phyloP scores from a whole-genome alignment of 2,888 invertebrate species.

The Macaria notata region DNA sequence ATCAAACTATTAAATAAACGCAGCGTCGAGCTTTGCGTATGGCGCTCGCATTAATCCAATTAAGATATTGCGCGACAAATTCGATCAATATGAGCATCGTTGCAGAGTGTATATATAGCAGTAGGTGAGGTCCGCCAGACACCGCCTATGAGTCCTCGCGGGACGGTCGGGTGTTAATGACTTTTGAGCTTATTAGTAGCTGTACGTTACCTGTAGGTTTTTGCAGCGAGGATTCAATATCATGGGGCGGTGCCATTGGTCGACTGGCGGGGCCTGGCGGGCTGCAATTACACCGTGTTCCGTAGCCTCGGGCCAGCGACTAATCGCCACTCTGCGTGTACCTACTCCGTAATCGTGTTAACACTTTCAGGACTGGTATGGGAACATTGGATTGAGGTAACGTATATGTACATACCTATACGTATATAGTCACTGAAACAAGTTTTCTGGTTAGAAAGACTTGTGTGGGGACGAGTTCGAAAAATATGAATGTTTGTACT shows the following conservation, averaged over 20 bases:
- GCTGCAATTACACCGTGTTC: constrained; percentile 69
- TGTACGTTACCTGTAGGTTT: constrained; percentile 21
- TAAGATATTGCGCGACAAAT: no score
- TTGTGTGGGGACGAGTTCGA: no score
- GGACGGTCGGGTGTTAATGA: constrained; percentile 12
- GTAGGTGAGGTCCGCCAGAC: no score
- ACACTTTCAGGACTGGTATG: constrained; percentile 8
- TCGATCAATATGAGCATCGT: no score
- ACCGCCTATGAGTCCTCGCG: background rate
- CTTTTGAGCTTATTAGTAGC: constrained; percentile 20
- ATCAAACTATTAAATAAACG: constrained; percentile 14
- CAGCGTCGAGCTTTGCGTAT: no score
- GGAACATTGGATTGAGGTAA: constrained; percentile 1
- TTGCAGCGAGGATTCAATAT: constrained; percentile 51
- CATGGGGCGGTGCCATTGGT: constrained; percentile 66
- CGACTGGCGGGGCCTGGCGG: constrained; percentile 67
- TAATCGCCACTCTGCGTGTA: constrained; percentile 46
- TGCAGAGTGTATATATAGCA: no score
- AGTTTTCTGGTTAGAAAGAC: no score
- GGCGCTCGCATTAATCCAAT: no score
- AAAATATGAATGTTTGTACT: no score
- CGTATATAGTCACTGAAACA: no score
- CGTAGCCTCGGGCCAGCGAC: constrained; percentile 62
- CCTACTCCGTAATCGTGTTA: constrained; percentile 6
- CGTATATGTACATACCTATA: no score